These are phyloP conservation scores for Mirounga angustirostris DNA, from an alignment of 2,113 vertebrate genomes.

Conservation along the genomic window DNA sequence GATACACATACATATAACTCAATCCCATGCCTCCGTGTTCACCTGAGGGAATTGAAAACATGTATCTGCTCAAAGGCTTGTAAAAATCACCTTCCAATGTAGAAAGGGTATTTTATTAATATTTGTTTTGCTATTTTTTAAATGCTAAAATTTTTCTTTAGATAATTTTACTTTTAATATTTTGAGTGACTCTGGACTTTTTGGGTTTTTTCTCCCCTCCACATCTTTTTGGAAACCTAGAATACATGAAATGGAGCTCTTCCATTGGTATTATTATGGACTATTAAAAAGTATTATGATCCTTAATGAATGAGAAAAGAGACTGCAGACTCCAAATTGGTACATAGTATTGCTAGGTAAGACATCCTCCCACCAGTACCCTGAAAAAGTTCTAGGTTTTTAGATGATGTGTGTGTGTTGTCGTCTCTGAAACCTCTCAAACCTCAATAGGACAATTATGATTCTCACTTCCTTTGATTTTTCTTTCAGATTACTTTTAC, in stretches of 20 bases:
- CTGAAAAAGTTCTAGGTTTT: slow-evolving; percentile 24
- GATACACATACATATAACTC: neutral
- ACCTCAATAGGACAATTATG: slow-evolving; percentile 17
- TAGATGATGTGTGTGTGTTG: neutral
- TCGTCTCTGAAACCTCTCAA: neutral
- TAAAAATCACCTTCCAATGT: neutral
- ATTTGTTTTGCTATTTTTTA: neutral
- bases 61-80: neutral
- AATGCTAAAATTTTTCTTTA: neutral
- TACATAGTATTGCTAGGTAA: neutral
- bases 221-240: neutral
- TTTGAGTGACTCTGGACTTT: neutral
- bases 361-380: neutral
- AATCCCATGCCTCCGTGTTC: neutral
- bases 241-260: neutral
- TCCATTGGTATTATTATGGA: neutral
- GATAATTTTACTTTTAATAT: neutral
- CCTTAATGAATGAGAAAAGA: neutral
- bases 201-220: neutral
- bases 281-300: neutral
- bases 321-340: neutral
- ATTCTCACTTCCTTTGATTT: slow-evolving; percentile 29
- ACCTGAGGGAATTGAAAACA: neutral
- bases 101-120: neutral
- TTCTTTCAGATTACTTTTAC: slow-evolving; percentile 16